Base-by-base conservation (phyloP, 2,797 vertebrate genomes). In the Pristis pectinata region DNA sequence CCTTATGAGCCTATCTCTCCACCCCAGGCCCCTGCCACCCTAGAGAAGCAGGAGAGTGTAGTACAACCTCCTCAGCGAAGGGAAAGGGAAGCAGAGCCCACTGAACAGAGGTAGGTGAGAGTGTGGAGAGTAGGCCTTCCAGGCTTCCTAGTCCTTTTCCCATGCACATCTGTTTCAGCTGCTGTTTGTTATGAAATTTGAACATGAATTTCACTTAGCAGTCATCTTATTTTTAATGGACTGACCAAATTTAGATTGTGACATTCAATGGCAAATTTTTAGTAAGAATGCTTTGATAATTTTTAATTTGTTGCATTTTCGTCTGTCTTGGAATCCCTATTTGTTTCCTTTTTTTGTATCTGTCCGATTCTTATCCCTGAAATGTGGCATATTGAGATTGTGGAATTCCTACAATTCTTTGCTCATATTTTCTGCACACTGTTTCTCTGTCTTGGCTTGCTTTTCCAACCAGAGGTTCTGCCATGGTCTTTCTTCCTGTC, bases 1-100 rank as follows among this genome's bases (percentile, higher is more conserved):
- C 97, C 98, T 95, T 99, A 99, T 17, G 99, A 99, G 96, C 99
- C 99, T 94, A 98, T 99, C 96, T 99, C 99, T 0, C 99, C 99
- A 15, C 99, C 99, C 89, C 99, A 99, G 96, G 98, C 97, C 95
- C 98, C 99, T 0, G 97, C 97, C 89, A 96, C 97, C 95, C 97
- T 98, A 77, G 98, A 99, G 96, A 99, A 99, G 95, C 98, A 98
- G 95, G 98, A 99, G 93, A 96, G 96, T 74, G 95, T 97, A 79
- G 96, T 98, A 94, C 96, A 98, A 64, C 96, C 98, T 95, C 96
- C 98, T 74, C 99, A 98, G 96, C 98, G 98, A 96, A 96, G 97
- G 95, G 70, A 72, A 96, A 96, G 97, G 61, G 97, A 98, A 72
- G 94, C 97, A 7, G 98, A 99, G 94, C 97, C 98, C 95, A 94